Base-by-base conservation (phyloP, 2,888 invertebrate species). In the Eulithis prunata region DNA sequence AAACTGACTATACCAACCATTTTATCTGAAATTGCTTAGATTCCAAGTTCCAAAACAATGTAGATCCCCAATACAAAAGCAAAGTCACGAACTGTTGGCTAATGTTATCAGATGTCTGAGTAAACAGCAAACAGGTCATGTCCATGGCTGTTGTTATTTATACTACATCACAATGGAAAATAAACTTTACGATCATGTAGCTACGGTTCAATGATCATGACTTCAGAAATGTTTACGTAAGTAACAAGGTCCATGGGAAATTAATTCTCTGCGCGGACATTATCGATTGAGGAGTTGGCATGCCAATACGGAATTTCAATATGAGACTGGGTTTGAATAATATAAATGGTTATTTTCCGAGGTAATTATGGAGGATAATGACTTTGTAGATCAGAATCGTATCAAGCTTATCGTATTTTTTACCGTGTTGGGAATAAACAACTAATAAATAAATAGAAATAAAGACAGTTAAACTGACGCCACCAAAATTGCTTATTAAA, bases 91-190 rank as follows among this genome's bases (percentile, higher is more conserved):
- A 76, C 77, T 74, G 78, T 79, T 77, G 74, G 70, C 57, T 74
- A 73, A 70, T 70, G 76, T 79, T 79, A 78, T 78, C 75, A 75
- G 53, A 45, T 61, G 41, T 70, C 75, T 76, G 71, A 70, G 70
- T 73, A 76, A 78, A 76, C 71, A 75, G 77, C 78, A 85, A 85
- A 78, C 79, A 80, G 83, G 84, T 78, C 80, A 81, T 68, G 66
- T 61, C 55, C 60, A 69, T 64, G 64, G 66, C 69, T 74, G 67
- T 62, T 51, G 28, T 58, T 56, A 56, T 43, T 38, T 45, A 54
- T 45, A 51, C 12, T 5, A 53, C 21, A 43, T 51, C 41, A 54
- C 49, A 57, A 52, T 36, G 38, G 32, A 67, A 54, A 52, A 57
- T 60, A 49, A 60, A 60, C 66, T 62, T 57, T 63, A 60, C 3